Base-by-base conservation (phyloP, 2,888 invertebrate genomes). In the Clostera curtula region DNA sequence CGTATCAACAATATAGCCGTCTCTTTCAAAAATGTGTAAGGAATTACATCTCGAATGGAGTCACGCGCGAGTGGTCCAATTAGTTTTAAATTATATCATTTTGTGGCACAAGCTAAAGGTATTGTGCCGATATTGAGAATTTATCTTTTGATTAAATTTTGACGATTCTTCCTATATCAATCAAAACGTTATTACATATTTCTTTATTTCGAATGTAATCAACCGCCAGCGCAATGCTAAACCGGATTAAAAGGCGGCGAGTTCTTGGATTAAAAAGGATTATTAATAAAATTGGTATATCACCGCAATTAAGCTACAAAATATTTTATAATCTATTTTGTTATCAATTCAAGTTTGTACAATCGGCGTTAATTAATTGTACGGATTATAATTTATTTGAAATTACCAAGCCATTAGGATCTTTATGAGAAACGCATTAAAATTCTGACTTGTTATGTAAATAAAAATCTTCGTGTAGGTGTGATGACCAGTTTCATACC, bases 41-140 rank as follows among this genome's bases (percentile, higher is more conserved):
- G 58, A 59, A 62, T 58, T 43, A 51, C 50, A 45, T 52, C 43
- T 45, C 54, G 63, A 63, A 67, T 67, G 54, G 55, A 67, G 70
- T 70, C 72, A 71, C 71, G 71, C 61, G 60, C 67, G 56, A n/a
- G n/a, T 44, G 38, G 30, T 49, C 64, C 63, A 65, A 70, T 72
- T 69, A 68, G 61, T 56, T 48, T 36, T 43, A 40, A 41, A 48
- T 45, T 43, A 42, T 61, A 47, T 45, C 49, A 49, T 52, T 47
- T 28, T 31, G 12, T 27, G 29, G 27, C 29, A 37, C 25, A 36
- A 37, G 28, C 13, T 20, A 27, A 16, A 15, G 25, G 16, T 34
- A 24, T 25, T 30, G 12, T 15, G 15, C 34, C 30, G 28, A 46
- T 34, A 41, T 31, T 25, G 36, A 40, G 28, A 31, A 26, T 36